phyloP scores from a whole-genome alignment of 2,888 invertebrate species.

The Parnassius glacialis region DNA sequence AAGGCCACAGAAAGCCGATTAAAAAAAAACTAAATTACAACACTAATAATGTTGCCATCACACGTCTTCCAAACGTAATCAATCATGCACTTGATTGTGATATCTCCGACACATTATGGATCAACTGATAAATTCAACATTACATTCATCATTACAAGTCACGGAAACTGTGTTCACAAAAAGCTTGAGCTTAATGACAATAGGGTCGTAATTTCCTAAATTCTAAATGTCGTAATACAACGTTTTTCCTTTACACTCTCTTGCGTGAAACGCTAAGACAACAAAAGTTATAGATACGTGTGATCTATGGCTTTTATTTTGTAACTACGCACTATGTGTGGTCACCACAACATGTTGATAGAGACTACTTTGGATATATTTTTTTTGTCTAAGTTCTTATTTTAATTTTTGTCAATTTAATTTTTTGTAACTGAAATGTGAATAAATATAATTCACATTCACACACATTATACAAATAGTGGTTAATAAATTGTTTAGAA shows the following conservation, averaged over 20 bases:
- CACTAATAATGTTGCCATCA: conserved; percentile 28
- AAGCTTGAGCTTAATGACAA: neutral
- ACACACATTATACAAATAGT: neutral
- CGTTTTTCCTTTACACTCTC: neutral
- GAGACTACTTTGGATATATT: conserved; percentile 1
- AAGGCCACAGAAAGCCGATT: conserved; percentile 17
- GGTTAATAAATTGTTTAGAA: neutral
- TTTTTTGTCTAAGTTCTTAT: conserved; percentile 9
- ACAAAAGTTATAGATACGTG: conserved; percentile 14
- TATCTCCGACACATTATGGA: conserved; percentile 38
- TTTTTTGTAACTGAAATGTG: too few species aligned
- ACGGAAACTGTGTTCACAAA: neutral
- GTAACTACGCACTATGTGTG: conserved; percentile 18
- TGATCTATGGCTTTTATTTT: conserved; percentile 22
- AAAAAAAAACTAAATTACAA: conserved; percentile 21
- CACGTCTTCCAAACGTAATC: conserved; percentile 31
- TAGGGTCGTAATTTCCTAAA: conserved; percentile 13
- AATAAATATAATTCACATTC: conserved; percentile 16
- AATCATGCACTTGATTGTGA: conserved; percentile 39
- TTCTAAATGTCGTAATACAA: neutral
- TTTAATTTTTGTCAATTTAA: conserved; percentile 9
- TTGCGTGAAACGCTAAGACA: conserved; percentile 26
- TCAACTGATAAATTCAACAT: conserved; percentile 19
- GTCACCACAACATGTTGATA: conserved; percentile 11
- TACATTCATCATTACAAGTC: conserved; percentile 5